Percentiles rank a stretch among this genome's conserved stretches.
Evolutionary conservation across 2,888 invertebrate species (phyloP).

Genomic region (Thecophora atra): DNA sequence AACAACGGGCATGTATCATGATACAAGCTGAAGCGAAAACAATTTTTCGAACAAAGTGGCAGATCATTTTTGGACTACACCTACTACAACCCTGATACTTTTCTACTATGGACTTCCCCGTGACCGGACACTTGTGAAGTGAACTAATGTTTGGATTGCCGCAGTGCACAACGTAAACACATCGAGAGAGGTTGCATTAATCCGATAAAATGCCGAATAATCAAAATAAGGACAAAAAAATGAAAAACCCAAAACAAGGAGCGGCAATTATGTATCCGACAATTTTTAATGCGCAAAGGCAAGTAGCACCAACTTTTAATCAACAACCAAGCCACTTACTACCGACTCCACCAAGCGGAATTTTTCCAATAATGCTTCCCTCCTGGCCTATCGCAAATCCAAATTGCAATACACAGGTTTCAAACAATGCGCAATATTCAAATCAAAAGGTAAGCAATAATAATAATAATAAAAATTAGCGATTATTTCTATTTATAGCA

Average conservation of each 20-base stretch:
- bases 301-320: not conserved
- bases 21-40: too few relatives aligned
- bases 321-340: not conserved
- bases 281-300: not conserved
- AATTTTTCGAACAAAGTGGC: too few relatives aligned
- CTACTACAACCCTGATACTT: too few relatives aligned
- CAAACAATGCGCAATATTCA: not conserved
- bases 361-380: not conserved
- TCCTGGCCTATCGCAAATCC: not conserved
- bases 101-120: too few relatives aligned
- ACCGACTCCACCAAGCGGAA: not conserved
- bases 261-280: not conserved
- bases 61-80: too few relatives aligned
- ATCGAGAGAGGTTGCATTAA: not conserved
- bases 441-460: constrained; percentile 19
- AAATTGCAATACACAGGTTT: not conserved
- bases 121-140: too few relatives aligned
- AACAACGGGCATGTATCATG: too few relatives aligned
- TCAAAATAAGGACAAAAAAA: not conserved
- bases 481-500: too few relatives aligned
- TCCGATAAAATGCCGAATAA: not conserved
- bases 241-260: not conserved
- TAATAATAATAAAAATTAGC: not conserved
- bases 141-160: too few relatives aligned
- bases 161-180: not conserved